Evolutionary conservation across 2,113 vertebrate genomes (phyloP).

Genomic region (Lates calcarifer): DNA sequence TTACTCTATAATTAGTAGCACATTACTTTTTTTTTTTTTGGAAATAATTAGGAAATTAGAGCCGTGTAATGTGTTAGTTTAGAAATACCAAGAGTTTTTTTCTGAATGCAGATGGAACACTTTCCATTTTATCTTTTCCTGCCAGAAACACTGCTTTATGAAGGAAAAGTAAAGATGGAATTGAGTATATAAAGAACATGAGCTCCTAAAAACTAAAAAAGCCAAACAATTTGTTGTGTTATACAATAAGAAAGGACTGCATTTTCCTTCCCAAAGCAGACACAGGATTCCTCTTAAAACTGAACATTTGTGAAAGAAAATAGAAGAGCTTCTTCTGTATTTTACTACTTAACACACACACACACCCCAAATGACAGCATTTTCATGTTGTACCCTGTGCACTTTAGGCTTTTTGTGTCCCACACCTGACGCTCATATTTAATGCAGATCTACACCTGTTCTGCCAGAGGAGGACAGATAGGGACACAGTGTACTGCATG

Average conservation of each 20-base stretch:
- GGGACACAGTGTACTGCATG: not conserved
- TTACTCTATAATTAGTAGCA: no score
- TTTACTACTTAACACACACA: no score
- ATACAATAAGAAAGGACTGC: not conserved
- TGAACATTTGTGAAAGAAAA: no score
- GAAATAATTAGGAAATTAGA: no score
- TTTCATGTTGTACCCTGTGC: not conserved
- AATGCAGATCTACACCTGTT: slow-evolving; percentile 39
- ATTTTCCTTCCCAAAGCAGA: no score
- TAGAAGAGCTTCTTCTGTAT: no score
- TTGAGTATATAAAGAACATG: not conserved
- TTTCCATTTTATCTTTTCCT: not conserved
- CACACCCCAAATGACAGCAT: not conserved
- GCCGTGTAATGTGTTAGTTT: no score
- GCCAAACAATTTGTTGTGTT: not conserved
- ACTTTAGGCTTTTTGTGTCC: slow-evolving; percentile 4
- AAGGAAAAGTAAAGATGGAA: not conserved
- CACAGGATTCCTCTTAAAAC: no score
- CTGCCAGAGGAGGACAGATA: not conserved
- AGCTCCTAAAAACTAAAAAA: not conserved
- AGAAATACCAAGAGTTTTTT: no score
- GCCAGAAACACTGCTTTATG: not conserved
- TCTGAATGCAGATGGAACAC: no score
- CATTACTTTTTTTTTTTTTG: no score
- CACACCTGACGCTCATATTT: not conserved